These are phyloP conservation scores for Phoxinus dragarum DNA, from an alignment of 2,797 vertebrate genomes.

Conservation along the genomic window DNA sequence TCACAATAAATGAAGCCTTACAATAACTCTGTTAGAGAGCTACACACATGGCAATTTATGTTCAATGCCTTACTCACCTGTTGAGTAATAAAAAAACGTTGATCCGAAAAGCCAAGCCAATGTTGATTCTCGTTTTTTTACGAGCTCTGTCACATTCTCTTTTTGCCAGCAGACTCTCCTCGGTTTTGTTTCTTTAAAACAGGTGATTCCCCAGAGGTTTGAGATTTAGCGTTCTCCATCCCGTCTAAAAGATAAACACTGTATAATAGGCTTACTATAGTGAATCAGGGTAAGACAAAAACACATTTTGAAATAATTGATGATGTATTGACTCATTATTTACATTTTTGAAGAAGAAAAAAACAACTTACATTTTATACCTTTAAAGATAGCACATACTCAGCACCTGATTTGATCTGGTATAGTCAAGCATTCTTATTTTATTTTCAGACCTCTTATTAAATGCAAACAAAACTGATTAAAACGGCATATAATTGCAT, in stretches of 20 bases:
- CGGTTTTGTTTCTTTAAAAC: neutral
- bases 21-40: neutral
- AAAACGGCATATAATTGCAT: constrained; percentile 1
- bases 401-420: constrained; percentile 59
- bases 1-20: neutral
- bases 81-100: neutral
- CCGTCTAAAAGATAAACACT: neutral
- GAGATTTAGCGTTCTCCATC: neutral
- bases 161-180: neutral
- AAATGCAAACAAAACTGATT: constrained; percentile 76
- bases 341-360: neutral
- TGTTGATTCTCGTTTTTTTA: neutral
- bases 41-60: neutral
- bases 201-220: neutral
- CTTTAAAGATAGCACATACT: constrained; percentile 26
- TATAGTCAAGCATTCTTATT: constrained; percentile 76
- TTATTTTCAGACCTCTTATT: constrained; percentile 78
- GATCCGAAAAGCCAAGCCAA: neutral
- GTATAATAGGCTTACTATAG: neutral
- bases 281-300: neutral
- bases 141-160: neutral
- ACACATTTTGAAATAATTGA: neutral
- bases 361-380: neutral
- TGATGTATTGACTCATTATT: neutral
- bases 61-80: neutral